A percentile compares a stretch with the other conserved stretches of the same genome.
These are phyloP conservation scores for Calephelis virginiensis DNA, from an alignment of 1,140 invertebrate genomes.

Conservation along the genomic window DNA sequence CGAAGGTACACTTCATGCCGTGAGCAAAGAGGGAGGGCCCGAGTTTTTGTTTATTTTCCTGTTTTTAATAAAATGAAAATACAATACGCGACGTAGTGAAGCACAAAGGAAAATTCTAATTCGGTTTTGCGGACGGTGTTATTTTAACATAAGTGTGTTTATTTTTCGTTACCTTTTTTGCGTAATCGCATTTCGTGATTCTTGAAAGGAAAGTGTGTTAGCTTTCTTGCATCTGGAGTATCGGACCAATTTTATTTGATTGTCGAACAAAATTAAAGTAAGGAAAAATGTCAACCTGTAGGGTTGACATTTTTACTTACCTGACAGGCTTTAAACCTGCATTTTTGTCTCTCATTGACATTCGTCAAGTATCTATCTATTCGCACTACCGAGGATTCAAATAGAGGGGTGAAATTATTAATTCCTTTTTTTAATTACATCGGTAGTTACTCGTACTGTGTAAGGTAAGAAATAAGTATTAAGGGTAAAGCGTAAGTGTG, in stretches of 20 bases:
- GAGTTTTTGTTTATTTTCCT: slow-evolving; percentile 58
- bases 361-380: too few species aligned
- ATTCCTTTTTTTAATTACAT: too few species aligned
- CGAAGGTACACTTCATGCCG: slow-evolving; percentile 10
- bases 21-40: slow-evolving; percentile 24
- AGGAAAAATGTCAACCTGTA: too few species aligned
- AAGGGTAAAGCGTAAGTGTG: too few species aligned
- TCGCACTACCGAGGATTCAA: too few species aligned
- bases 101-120: slow-evolving; percentile 61
- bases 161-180: slow-evolving; percentile 40
- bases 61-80: slow-evolving; percentile 63
- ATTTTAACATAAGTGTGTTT: slow-evolving; percentile 50
- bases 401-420: too few species aligned
- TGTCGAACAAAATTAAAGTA: too few species aligned
- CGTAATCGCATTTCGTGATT: slow-evolving; percentile 45
- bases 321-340: too few species aligned
- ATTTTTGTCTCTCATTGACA: too few species aligned
- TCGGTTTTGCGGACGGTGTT: slow-evolving; percentile 45
- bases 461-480: too few species aligned
- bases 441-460: too few species aligned
- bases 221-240: not conserved
- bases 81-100: slow-evolving; percentile 46
- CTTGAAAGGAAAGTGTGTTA: slow-evolving; percentile 9
- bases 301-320: too few species aligned
- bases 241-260: not conserved